Evolutionary conservation across 1,140 invertebrate genomes (phyloP), one percentile per base, ranked within the genome.

Genomic region (Pseudomyrmex gracilis): DNA sequence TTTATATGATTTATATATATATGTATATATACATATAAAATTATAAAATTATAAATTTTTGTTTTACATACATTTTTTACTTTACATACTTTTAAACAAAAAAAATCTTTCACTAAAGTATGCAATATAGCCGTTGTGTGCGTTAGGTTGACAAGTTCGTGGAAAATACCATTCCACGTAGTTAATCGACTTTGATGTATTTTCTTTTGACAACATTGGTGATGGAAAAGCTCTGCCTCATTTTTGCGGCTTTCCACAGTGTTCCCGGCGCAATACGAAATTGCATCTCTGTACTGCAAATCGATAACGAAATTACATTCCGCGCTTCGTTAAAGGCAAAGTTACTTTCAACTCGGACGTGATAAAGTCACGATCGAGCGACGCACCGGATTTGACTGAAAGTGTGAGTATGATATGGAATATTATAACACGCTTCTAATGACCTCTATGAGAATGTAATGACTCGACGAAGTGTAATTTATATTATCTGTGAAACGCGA

Each of bases 221-320:
- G 49, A 68, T 77, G 24, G 51, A 78, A 57, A 67, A 67, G 49
- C 24, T 77, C 47, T 15, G n/a, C 17, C 24, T 78, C 74, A 57
- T 71, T 80, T 80, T 71, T 71, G 64, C 7, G 66, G 53, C 22
- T 80, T 53, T 71, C 45, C 68, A 58, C 55, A 15, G 20, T 73
- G 24, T 77, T n/a, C 34, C 12, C 47, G 47, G 45, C 57, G 34
- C 12, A 73, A 73, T 70, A 57, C n/a, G 58, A 82, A 82, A 76
- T 80, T 71, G 76, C 76, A 80, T 80, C 64, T 15, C 15, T 10
- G 24, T 15, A 13, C 53, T 47, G 66, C 53, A 60, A 70, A 71
- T 80, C 76, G 53, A 47, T 63, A 82, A 73, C 70, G 47, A 76
- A 82, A 82, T 73, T 74, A 82, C 49, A 82, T 74, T 53, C 49